Evolutionary conservation across 2,113 vertebrate species (phyloP).

Genomic region (Leucopternis melanops): DNA sequence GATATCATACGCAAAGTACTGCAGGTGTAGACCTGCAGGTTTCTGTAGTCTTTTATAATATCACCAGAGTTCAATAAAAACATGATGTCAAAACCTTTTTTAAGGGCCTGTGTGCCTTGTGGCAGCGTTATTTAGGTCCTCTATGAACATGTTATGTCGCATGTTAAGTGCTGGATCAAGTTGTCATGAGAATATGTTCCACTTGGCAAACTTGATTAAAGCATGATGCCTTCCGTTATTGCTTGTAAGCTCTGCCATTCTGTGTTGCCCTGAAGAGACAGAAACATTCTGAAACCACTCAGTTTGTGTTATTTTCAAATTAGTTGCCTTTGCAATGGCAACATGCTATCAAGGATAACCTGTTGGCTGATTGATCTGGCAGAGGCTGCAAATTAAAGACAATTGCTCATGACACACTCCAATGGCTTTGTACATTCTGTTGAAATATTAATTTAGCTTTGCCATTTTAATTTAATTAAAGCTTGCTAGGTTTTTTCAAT

Average conservation of each 20-base stretch:
- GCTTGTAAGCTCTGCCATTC: constrained; percentile 8
- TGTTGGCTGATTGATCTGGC: constrained; percentile 44
- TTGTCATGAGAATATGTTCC: constrained; percentile 36
- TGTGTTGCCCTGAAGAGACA: constrained; percentile 31
- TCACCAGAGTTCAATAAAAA: not conserved
- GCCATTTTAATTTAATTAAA: constrained; percentile 61
- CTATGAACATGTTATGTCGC: not conserved
- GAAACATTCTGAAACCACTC: constrained; percentile 37
- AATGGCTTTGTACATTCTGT: constrained; percentile 9
- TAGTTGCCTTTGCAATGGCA: constrained; percentile 29
- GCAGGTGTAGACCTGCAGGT: not conserved
- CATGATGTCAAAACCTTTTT: not conserved
- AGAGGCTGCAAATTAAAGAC: constrained; percentile 46
- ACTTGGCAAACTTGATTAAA: constrained; percentile 33
- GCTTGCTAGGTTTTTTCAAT: not conserved
- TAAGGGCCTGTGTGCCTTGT: not conserved
- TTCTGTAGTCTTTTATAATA: not conserved
- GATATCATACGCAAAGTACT: not conserved
- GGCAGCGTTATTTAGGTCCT: not conserved
- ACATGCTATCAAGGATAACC: constrained; percentile 12
- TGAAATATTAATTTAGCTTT: constrained; percentile 63
- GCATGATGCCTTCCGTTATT: not conserved
- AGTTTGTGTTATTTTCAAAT: constrained; percentile 46
- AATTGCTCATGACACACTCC: constrained; percentile 45
- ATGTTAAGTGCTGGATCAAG: not conserved